These are phyloP conservation scores for Opisthocomus hoazin DNA, from an alignment of 2,113 vertebrate species.

Conservation along the genomic window DNA sequence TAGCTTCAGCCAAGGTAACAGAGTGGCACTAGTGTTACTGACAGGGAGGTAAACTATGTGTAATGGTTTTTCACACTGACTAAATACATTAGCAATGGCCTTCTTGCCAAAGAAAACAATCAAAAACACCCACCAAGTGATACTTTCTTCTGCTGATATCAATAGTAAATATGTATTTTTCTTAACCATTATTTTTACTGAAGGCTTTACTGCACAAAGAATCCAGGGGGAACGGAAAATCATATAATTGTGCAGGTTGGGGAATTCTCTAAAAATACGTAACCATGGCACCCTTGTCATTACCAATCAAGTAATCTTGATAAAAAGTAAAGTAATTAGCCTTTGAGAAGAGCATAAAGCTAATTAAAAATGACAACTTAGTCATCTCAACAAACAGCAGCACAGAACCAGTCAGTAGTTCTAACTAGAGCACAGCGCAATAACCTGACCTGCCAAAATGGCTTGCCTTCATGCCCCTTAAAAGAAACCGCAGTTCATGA, in stretches of 20 bases:
- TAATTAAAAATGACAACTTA: conserved; percentile 81
- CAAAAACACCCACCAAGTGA: not conserved
- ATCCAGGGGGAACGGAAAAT: conserved; percentile 54
- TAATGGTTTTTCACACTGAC: not conserved
- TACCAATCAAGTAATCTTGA: conserved; percentile 75
- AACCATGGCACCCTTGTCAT: conserved; percentile 74
- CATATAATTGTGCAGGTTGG: conserved; percentile 38
- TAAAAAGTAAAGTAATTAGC: conserved; percentile 79
- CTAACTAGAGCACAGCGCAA: not conserved
- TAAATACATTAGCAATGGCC: conserved; percentile 27
- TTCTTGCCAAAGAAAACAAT: conserved; percentile 31
- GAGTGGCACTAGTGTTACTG: not conserved
- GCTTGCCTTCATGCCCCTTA: not conserved
- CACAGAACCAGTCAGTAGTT: conserved; percentile 26
- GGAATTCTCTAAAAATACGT: conserved; percentile 68
- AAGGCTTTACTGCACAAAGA: conserved; percentile 56
- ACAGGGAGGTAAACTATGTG: not conserved
- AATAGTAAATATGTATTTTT: conserved; percentile 60
- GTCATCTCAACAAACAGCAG: conserved; percentile 69
- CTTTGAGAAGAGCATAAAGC: conserved; percentile 69
- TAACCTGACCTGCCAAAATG: conserved; percentile 25
- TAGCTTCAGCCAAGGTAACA: not conserved
- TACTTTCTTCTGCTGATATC: conserved; percentile 16
- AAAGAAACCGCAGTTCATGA: not conserved
- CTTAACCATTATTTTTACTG: conserved; percentile 35